Base-by-base conservation (phyloP, 2,888 invertebrate genomes). In the Catocala sponsa region DNA sequence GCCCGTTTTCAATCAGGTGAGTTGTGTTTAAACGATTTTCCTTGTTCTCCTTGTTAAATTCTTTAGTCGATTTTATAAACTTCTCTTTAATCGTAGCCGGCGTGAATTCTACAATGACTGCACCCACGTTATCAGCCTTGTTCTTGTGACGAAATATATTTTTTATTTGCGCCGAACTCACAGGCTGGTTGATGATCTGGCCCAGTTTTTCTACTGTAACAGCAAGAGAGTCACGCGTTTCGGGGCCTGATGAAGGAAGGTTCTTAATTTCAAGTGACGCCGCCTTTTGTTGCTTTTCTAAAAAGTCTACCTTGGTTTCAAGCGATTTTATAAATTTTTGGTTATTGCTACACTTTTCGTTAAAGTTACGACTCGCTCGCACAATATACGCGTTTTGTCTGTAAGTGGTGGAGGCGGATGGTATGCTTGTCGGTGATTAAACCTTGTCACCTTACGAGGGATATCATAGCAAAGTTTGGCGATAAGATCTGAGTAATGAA, bases 31-130 rank as follows among this genome's bases (percentile, higher is more conserved):
- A 46, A 0, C 58, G 58, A 44, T 52, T 47, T 12, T 51, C 58
- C 4, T 0, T 25, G n/a, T 57, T 50, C 2, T 10, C 6, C 13
- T 57, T 57, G 11, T 57, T 57, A 7, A 42, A 57, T 11, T 33
- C 33, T 52, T 42, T 58, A 15, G 58, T 42, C 2, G 52, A 52
- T 10, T 4, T 9, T n/a, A 58, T 0, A 12, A 59, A 59, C 9
- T 59, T 25, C 5, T 59, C 52, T 48, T 59, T 59, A 0, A 13
- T 6, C 12, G 12, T 4, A 5, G 48, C 4, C 6, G 52, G 42
- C 5, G 46, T 11, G 9, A 58, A 58, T 52, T 58, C 58, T 10
- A 56, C 49, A 5, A 56, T 43, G 7, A 55, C 15, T 15, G 54
- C 35, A 1, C 54, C 54, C 13, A 54, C 33, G 10, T n/a, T 32